phyloP scores from a whole-genome alignment of 1,140 invertebrate genomes.

The Cardiocondyla obscurior region DNA sequence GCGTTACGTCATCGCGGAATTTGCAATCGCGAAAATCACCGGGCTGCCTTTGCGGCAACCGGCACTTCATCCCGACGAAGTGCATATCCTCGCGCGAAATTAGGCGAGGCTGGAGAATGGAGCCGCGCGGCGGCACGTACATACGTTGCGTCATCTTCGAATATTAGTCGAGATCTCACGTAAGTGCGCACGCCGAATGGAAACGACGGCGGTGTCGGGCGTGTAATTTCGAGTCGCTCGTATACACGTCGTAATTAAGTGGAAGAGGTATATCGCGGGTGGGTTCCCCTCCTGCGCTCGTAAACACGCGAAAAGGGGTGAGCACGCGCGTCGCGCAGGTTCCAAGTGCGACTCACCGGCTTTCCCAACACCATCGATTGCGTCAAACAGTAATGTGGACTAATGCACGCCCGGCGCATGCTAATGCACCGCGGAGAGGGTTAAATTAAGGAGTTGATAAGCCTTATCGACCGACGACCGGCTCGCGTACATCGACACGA shows the following conservation, averaged over 20 bases:
- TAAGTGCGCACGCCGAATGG: background rate
- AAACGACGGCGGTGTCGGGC: background rate
- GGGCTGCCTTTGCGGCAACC: background rate
- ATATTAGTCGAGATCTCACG: constrained; percentile 21
- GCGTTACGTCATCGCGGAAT: background rate
- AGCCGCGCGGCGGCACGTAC: background rate
- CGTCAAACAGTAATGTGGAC: constrained; percentile 71
- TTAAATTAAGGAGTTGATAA: constrained; percentile 72
- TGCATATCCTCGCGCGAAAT: background rate
- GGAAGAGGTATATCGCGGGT: constrained; percentile 9
- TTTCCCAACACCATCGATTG: constrained; percentile 68
- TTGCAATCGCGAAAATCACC: background rate
- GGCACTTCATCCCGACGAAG: background rate
- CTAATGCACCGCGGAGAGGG: constrained; percentile 63
- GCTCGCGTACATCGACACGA: constrained; percentile 17
- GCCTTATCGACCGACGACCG: constrained; percentile 66
- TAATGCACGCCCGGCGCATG: constrained; percentile 65
- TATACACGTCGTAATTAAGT: constrained; percentile 47
- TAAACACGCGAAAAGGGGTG: background rate
- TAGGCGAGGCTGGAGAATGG: background rate
- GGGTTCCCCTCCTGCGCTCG: background rate
- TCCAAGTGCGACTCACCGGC: constrained; percentile 18
- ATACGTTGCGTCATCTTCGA: background rate
- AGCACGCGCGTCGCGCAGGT: background rate
- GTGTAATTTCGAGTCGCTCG: constrained; percentile 29